A percentile compares a stretch with the other conserved stretches of the same genome.
Evolutionary conservation across 2,113 vertebrate genomes (phyloP).

Genomic region (Sphaerodactylus townsendi): DNA sequence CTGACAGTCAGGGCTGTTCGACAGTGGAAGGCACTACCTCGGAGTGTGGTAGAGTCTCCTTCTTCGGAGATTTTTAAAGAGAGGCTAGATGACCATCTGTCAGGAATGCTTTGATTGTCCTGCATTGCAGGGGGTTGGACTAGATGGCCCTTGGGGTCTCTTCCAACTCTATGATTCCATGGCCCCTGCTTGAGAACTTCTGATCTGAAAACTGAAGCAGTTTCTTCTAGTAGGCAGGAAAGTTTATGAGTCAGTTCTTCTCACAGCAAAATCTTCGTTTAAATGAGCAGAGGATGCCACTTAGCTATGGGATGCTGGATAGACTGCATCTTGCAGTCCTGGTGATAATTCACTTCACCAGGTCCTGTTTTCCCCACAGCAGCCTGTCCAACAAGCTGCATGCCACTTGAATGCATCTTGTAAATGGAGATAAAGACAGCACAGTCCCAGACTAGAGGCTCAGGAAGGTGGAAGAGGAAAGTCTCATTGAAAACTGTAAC

Average conservation of each 20-base stretch:
- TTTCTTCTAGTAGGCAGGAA: neutral
- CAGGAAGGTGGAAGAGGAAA: conserved; percentile 73
- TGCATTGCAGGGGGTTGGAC: too few species aligned
- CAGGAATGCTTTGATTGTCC: too few species aligned
- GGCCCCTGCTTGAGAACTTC: neutral
- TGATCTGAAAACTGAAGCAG: neutral
- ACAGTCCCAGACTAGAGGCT: conserved; percentile 65
- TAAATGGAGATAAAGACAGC: conserved; percentile 72
- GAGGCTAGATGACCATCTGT: too few species aligned
- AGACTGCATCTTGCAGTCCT: conserved; percentile 74
- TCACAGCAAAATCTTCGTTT: neutral
- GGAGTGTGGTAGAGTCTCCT: too few species aligned
- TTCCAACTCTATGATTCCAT: too few species aligned
- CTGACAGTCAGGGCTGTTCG: too few species aligned
- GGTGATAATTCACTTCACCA: conserved; percentile 66
- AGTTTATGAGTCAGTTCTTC: neutral
- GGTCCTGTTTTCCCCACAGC: conserved; percentile 65
- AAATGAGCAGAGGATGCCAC: conserved; percentile 76
- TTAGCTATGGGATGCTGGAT: conserved; percentile 76
- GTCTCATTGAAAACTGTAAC: conserved; percentile 79
- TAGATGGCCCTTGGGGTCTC: too few species aligned
- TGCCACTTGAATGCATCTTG: conserved; percentile 63
- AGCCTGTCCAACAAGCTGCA: conserved; percentile 71
- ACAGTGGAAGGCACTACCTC: too few species aligned
- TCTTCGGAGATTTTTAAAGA: too few species aligned